A percentile compares a stretch with the other conserved stretches of the same genome.
These are phyloP conservation scores for Cathartes aura DNA, from an alignment of 2,113 vertebrate genomes.

Conservation along the genomic window DNA sequence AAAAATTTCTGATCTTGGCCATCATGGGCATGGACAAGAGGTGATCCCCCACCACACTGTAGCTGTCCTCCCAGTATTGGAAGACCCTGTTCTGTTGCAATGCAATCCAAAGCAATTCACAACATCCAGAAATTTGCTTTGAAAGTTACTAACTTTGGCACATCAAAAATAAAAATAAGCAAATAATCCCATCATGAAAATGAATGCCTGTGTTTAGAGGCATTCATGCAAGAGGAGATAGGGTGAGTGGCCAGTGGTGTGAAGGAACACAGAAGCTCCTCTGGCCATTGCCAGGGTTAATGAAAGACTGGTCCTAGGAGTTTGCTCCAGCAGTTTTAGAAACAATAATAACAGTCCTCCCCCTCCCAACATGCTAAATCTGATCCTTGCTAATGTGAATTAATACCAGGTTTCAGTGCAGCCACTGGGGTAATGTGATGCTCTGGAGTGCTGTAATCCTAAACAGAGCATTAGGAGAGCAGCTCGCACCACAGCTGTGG, in stretches of 20 bases:
- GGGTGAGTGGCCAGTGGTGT: neutral
- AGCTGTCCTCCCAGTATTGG: neutral
- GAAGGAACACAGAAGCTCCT: conserved; percentile 28
- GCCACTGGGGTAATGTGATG: conserved; percentile 17
- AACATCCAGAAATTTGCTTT: neutral
- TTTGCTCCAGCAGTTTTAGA: conserved; percentile 41
- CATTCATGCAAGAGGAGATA: neutral
- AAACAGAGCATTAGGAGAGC: conserved; percentile 38
- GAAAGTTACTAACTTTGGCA: neutral
- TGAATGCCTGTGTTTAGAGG: neutral
- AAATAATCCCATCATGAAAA: neutral
- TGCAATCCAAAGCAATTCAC: neutral
- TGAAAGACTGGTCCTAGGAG: conserved; percentile 15
- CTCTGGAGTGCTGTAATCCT: conserved; percentile 24
- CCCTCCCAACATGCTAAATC: neutral
- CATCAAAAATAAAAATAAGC: neutral
- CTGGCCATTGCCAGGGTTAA: neutral
- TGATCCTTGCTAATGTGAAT: conserved; percentile 41
- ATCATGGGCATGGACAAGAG: neutral
- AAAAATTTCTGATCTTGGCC: neutral
- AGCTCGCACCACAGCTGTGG: conserved; percentile 15
- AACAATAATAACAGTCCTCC: conserved; percentile 25
- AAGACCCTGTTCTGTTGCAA: neutral
- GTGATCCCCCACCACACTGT: neutral
- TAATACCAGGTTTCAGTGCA: conserved; percentile 28